phyloP scores from a whole-genome alignment of 37 sponge, comb jelly and placozoan genomes.

The Cliona cf. orientalis region DNA sequence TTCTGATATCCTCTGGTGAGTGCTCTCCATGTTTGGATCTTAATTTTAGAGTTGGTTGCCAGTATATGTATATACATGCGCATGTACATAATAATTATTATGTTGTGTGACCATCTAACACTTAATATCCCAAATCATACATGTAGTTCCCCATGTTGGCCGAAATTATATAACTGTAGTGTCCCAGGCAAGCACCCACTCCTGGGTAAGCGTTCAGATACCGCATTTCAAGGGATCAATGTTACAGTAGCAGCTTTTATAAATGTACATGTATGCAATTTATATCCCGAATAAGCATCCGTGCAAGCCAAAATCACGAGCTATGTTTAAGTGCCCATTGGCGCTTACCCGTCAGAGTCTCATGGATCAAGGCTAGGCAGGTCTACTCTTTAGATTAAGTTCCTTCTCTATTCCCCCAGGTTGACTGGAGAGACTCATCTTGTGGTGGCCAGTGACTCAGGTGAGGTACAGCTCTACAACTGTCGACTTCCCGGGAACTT shows the following conservation, averaged over 20 bases:
- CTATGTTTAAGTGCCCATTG: not conserved
- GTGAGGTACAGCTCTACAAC: constrained; percentile 55
- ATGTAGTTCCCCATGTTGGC: not conserved
- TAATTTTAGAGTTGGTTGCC: too few species aligned
- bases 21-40: not conserved
- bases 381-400: too few species aligned
- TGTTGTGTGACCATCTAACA: not conserved
- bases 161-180: not conserved
- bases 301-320: too few species aligned
- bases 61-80: too few species aligned
- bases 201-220: too few species aligned
- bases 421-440: constrained; percentile 19
- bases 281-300: not conserved
- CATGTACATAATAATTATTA: not conserved
- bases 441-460: constrained; percentile 39
- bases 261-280: too few species aligned
- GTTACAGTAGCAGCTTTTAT: too few species aligned
- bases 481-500: constrained; percentile 22
- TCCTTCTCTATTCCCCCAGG: constrained; percentile 8
- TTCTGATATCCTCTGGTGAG: constrained; percentile 45
- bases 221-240: too few species aligned
- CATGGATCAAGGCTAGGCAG: too few species aligned
- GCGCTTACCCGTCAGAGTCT: too few species aligned
- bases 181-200: too few species aligned
- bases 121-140: too few species aligned